Base-by-base conservation (phyloP, 2,113 vertebrate species). In the Empidonax traillii region DNA sequence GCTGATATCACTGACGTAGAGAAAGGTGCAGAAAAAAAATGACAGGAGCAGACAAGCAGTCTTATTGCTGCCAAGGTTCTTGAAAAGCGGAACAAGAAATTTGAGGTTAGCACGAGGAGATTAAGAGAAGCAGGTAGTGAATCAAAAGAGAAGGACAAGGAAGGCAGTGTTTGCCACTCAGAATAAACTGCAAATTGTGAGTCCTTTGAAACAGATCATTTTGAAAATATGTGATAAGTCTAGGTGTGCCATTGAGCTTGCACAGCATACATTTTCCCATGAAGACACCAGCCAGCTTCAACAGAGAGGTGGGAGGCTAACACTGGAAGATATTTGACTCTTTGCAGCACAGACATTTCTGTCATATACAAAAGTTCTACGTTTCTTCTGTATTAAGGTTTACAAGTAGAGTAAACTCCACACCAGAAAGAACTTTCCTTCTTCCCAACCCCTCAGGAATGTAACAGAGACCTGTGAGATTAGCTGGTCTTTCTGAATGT, bases 51-150 rank as follows among this genome's bases (percentile, higher is more conserved):
- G 88, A 96, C 72, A 92, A 85, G 87, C 47, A 94, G 72, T 69
- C 72, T 82, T 85, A 80, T 47, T 84, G 79, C 79, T 93, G 92
- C 92, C 94, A 95, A 94, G n/a, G 93, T 91, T 95, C 67, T 62
- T 71, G 63, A 77, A 82, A 82, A 62, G 39, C 78, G 75, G 89
- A 92, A 75, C 33, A 87, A 85, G 82, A 91, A 95, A 84, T 84
- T 0, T 68, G 55, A 95, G 85, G 82, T 76, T 90, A 80, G 44
- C 18, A 37, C 6, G 24, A 80, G 35, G 51, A 2, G 1, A 88
- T 86, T 68, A 43, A 84, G 68, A 86, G 82, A 86, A 90, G 44
- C 39, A 88, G 78, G 75, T 27, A 87, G 49, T 7, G 24, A 75
- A 85, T 25, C 35, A 53, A 78, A 69, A 69, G 51, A 65, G 11